Base-by-base conservation (phyloP, 2,888 invertebrate species). In the Amphimallon solstitiale region DNA sequence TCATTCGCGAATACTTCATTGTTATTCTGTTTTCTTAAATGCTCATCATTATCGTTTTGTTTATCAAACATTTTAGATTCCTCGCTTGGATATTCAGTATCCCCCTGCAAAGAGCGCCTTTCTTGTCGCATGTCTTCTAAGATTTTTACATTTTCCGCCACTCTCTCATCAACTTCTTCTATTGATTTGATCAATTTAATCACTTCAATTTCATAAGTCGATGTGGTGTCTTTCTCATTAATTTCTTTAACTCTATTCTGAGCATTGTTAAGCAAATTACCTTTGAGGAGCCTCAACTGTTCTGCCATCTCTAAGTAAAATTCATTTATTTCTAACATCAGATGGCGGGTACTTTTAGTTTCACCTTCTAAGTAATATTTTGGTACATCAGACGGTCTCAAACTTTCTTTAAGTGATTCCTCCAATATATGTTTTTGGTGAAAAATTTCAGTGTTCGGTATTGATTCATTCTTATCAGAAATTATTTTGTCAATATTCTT, bases 291-390 rank as follows among this genome's bases (percentile, higher is more conserved):
- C 21, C 56, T 71, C 37, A 74, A 35, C 54, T 70, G 69, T 7
- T 72, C 46, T 2, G 68, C 61, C 75, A 76, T 76, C 54, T 74
- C 73, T 7, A 71, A 49, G 38, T 73, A 74, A 51, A 76, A 74
- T 10, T 68, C 69, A 35, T 73, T 71, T 67, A 72, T 71, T 68
- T 76, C 70, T 49, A 67, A 66, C 43, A 75, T 67, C 23, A 71
- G 56, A 59, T 66, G 66, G 17, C 61, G 66, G 1, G 65, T 65
- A 43, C 63, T 68, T 60, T 65, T 67, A 7, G 5, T 67, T 61
- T 60, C 64, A 15, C 66, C 69, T 65, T 63, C 51, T 23, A 46
- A 38, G 34, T 52, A 52, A 19, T 12, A 52, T 29, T 35, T 49
- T 10, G 49, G 49, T 14, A 40, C 10, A 10, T 38, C 37, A 29